A percentile compares a stretch with the other conserved stretches of the same genome.
These are phyloP conservation scores for Sus scrofa DNA, from an alignment of 2,113 vertebrate genomes.

Conservation along the genomic window DNA sequence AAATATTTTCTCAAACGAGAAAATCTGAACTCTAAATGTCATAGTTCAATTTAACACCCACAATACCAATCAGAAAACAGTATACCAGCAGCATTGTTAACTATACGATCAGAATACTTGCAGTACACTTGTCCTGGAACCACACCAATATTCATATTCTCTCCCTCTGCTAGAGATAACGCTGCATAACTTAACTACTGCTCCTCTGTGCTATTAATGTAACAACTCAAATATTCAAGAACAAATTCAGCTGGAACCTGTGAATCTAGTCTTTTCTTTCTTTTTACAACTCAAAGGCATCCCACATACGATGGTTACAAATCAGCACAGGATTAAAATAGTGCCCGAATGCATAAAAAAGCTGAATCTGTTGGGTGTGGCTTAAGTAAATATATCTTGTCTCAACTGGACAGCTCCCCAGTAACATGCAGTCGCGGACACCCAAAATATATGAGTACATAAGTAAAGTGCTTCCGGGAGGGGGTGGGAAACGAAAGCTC, in stretches of 20 bases:
- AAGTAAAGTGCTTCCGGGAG: slow-evolving; percentile 66
- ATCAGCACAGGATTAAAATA: slow-evolving; percentile 53
- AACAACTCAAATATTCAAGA: slow-evolving; percentile 44
- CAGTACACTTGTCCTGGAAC: background rate
- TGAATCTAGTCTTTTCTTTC: slow-evolving; percentile 35
- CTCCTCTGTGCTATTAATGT: background rate
- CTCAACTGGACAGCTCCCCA: slow-evolving; percentile 71
- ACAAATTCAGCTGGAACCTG: background rate
- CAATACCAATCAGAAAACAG: slow-evolving; percentile 51
- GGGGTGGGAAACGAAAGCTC: slow-evolving; percentile 55
- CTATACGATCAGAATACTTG: slow-evolving; percentile 46
- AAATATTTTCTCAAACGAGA: slow-evolving; percentile 59
- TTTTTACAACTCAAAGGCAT: slow-evolving; percentile 57
- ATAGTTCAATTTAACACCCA: slow-evolving; percentile 37
- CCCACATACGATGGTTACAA: slow-evolving; percentile 30
- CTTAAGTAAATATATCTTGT: slow-evolving; percentile 72
- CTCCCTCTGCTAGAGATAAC: background rate
- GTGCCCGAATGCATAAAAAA: slow-evolving; percentile 33
- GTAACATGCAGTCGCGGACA: slow-evolving; percentile 48
- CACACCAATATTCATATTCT: background rate
- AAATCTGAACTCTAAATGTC: slow-evolving; percentile 58
- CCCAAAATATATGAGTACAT: slow-evolving; percentile 58
- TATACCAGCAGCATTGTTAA: background rate
- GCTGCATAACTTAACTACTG: slow-evolving; percentile 36
- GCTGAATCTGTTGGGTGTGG: slow-evolving; percentile 76